Evolutionary conservation across 2,113 vertebrate genomes (phyloP), one percentile per base, ranked within the genome.

Genomic region (Siniperca knerii): DNA sequence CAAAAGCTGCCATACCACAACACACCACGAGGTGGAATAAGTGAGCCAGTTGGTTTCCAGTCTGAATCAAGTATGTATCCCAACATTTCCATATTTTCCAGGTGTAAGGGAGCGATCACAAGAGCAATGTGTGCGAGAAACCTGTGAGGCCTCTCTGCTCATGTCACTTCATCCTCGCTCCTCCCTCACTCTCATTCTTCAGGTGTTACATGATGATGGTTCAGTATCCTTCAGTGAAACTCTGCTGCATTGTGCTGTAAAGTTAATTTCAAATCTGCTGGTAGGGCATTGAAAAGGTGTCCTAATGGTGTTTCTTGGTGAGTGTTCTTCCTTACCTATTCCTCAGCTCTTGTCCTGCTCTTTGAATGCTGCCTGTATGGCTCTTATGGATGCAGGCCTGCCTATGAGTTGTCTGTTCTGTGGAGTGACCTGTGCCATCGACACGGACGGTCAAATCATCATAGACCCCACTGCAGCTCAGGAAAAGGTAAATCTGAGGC

Each of bases 391-490:
- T 0, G 96, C 97, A 0, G 98, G 97, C 4, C 92, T 99, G 79
- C 97, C 97, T 0, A 97, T 98, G 93, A 79, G 87, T 4, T 84
- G 95, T n/a, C 95, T 99, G 44, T 99, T 99, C 93, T 98, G 97
- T 0, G 97, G 97, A 0, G 93, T 99, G 70, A 97, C 97, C 8
- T 99, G 98, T 4, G 96, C 96, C 73, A 95, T 99, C 42, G 87
- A 94, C 55, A 6, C 91, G 0, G 93, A 97, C 0, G 96, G 96
- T 0, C 71, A 84, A 35, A 95, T 99, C n/a, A 42, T 95, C 60
- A 95, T 97, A 0, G 98, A 99, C 85, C 98, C 98, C 76, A 96
- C 95, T 0, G 83, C 92, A 11, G 93, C 90, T 23, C 96, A 98
- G 90, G 97, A 99, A 82, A 98, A 97, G 97, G 98, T 99, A 82